A percentile compares a stretch with the other conserved stretches of the same genome.
phyloP scores from a whole-genome alignment of 1,140 invertebrate species.

The Dendrolimus punctatus region DNA sequence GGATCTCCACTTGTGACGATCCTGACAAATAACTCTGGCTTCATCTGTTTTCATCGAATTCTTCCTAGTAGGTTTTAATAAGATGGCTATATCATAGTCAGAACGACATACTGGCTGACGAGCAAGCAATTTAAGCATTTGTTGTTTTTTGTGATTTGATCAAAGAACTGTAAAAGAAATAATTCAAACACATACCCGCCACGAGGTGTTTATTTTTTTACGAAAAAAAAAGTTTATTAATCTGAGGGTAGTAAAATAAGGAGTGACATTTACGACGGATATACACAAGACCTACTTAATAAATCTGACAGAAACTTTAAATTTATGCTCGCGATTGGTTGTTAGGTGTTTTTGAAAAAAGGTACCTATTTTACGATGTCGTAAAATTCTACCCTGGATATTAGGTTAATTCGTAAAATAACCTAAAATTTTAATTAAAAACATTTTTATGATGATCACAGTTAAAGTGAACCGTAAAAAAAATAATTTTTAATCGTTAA shows the following conservation, averaged over 20 bases:
- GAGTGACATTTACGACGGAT: slow-evolving; percentile 56
- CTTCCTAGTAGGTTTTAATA: too few relatives aligned
- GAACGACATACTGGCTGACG: too few relatives aligned
- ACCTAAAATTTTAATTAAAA: slow-evolving; percentile 42
- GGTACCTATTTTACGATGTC: slow-evolving; percentile 42
- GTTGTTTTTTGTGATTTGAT: too few relatives aligned
- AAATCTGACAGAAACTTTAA: slow-evolving; percentile 52
- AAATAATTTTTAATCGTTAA: too few relatives aligned
- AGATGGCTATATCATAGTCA: too few relatives aligned
- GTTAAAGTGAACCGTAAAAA: too few relatives aligned
- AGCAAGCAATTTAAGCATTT: too few relatives aligned
- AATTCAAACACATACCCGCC: slow-evolving; percentile 10
- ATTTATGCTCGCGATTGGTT: slow-evolving; percentile 42
- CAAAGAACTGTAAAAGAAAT: too few relatives aligned
- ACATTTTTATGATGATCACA: slow-evolving; percentile 14
- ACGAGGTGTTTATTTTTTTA: slow-evolving; percentile 36
- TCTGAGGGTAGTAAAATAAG: slow-evolving; percentile 42
- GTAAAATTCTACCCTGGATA: slow-evolving; percentile 28
- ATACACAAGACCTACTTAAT: slow-evolving; percentile 52
- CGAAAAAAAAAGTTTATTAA: slow-evolving; percentile 35
- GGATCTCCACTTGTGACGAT: too few relatives aligned
- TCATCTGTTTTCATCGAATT: too few relatives aligned
- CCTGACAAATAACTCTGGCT: too few relatives aligned
- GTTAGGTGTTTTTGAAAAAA: slow-evolving; percentile 20
- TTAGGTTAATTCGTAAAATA: slow-evolving; percentile 34